Base-by-base conservation (phyloP, 2,113 vertebrate species). In the Theristicus caerulescens region DNA sequence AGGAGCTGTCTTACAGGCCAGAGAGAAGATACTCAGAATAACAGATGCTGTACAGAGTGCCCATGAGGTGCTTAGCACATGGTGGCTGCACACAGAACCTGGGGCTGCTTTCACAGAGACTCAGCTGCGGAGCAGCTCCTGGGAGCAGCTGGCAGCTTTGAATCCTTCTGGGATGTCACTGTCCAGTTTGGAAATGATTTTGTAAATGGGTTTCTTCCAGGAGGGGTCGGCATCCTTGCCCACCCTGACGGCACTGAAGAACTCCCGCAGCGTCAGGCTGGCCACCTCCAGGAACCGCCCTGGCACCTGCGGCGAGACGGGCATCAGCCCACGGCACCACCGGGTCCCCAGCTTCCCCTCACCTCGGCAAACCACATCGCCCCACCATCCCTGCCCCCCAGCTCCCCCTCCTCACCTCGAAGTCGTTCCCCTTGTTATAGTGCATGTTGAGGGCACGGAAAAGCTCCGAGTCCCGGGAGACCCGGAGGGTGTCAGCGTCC, bases 141-240 rank as follows among this genome's bases (percentile, higher is more conserved):
- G 98, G 97, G 98, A 96, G 93, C 98, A 99, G 77, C 97, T 97
- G 17, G 98, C 96, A 5, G 99, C 98, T 98, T 99, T 99, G 97
- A 99, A 99, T 67, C 98, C 98, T 47, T 99, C 99, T 0, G 99
- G 99, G 73, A 99, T 99, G 69, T 99, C 98, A 22, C 98, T 99
- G 98, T 99, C 99, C 96, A 99, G 98, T 98, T 99, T 99, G 38
- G 99, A 99, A 98, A 99, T 99, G 44, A 99, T 99, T 98, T 99
- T 99, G 98, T 99, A 99, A 96, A 99, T 99, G 90, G 99, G 98
- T 97, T 99, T 99, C 96, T 99, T 99, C 99, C 99, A 99, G 29
- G 99, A 99, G 34, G 99, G 98, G 94, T 99, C 99, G 0, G 98
- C 97, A 15, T 99, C 99, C 98, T 99, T 99, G 94, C 99, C 98